Evolutionary conservation across 2,797 vertebrate genomes (phyloP), one percentile per base, ranked within the genome.

Genomic region (Cuculus canorus): DNA sequence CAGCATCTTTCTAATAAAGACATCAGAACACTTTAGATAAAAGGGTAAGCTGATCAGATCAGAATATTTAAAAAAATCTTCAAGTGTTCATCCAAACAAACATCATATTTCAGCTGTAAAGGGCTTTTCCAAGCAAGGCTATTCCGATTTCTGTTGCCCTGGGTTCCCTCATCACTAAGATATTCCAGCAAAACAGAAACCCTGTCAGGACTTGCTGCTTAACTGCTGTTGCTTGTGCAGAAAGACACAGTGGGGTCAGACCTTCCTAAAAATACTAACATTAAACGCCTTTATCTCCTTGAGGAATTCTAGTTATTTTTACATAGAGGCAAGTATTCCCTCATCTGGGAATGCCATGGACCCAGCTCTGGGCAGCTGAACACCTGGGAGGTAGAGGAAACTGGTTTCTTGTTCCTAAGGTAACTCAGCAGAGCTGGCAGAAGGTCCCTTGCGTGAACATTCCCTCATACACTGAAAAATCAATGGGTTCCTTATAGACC

Each of bases 251-350:
- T 2, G 41, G 17, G 13, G 27, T 12, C 73, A 95, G 84, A 89
- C 15, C 35, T 75, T 84, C 52, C 28, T 61, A 32, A 78, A 88
- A 93, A 78, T 47, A 18, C 10, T 61, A 13, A 71, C 24, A 27
- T 50, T 84, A 41, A 66, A 90, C 86, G 37, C 30, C 59, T 86
- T 94, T 68, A 71, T 78, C n/a, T 88, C 56, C 82, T 76, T 63
- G 11, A 96, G 54, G 73, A 96, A 86, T 95, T 94, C 48, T 75
- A 86, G 43, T 78, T 88, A 83, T 89, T 95, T 90, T 72, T 75
- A 88, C 25, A 59, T 3, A 47, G 18, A 5, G 53, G 9, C 17
- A 87, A 92, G 32, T 61, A 28, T 53, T 66, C 24, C 18, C 57
- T 71, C 39, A 33, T 45, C 50, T 61, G 39, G 17, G 35, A 80